Conservation (phyloP, 2,888 invertebrate genomes). For the Rotaria sp. region DNA sequence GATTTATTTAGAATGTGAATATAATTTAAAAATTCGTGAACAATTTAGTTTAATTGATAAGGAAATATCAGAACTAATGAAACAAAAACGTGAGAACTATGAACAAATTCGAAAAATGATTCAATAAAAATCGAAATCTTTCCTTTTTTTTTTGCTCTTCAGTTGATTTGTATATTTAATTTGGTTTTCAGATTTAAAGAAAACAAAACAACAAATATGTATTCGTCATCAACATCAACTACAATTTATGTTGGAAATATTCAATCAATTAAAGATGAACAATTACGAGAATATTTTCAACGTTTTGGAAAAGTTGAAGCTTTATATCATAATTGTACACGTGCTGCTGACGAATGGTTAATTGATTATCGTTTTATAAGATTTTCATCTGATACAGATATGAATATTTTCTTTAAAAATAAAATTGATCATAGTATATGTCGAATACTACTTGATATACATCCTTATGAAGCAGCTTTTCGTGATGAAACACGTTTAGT, state of each 20-base stretch:
- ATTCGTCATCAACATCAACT: not conserved
- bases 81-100: not conserved
- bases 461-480: not conserved
- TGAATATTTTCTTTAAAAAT: not conserved
- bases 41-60: not conserved
- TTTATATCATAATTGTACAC: not conserved
- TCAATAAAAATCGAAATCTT: not conserved
- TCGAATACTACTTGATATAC: not conserved
- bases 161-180: not conserved
- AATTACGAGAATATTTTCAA: not conserved
- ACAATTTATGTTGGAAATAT: constrained; percentile 12
- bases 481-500: not conserved
- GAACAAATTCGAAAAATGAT: not conserved
- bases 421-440: not conserved
- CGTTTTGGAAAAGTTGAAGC: not conserved
- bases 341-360: not conserved
- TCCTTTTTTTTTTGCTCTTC: not conserved
- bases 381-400: not conserved
- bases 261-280: not conserved
- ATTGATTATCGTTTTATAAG: constrained; percentile 24
- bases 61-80: not conserved
- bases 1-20: not conserved
- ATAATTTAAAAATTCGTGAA: not conserved
- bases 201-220: not conserved
- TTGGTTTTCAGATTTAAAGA: not conserved